Evolutionary conservation across 2,797 vertebrate species (phyloP).

Genomic region (Mallotus villosus): DNA sequence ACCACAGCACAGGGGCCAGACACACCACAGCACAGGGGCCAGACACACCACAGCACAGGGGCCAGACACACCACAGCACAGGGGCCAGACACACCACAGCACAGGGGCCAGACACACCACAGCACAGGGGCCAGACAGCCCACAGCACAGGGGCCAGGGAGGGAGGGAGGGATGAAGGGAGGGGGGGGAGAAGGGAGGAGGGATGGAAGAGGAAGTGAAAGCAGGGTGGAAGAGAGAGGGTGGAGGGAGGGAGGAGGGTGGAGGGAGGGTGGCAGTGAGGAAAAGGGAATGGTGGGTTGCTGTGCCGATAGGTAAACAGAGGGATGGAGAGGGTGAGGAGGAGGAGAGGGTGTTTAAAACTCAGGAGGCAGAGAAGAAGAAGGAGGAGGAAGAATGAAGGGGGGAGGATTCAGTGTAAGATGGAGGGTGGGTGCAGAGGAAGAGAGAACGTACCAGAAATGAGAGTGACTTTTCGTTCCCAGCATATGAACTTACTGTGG

Average conservation of each 20-base stretch:
- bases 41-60: too few relatives aligned
- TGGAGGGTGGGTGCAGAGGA: not conserved
- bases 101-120: too few relatives aligned
- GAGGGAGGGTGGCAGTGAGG: too few relatives aligned
- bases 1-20: too few relatives aligned
- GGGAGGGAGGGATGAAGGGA: too few relatives aligned
- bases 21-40: slow-evolving; percentile 7
- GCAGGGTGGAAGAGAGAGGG: slow-evolving; percentile 4
- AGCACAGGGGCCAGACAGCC: too few relatives aligned
- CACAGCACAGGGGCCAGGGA: slow-evolving; percentile 7
- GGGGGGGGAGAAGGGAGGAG: slow-evolving; percentile 17
- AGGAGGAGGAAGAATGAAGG: not conserved
- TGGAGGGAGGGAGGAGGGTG: not conserved
- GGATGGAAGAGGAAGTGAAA: slow-evolving; percentile 20
- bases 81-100: slow-evolving; percentile 22
- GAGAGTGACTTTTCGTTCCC: too few relatives aligned
- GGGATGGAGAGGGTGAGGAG: slow-evolving; percentile 10
- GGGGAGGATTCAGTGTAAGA: not conserved
- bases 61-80: too few relatives aligned
- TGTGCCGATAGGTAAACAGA: too few relatives aligned
- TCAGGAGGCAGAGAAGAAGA: slow-evolving; percentile 4
- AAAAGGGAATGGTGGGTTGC: too few relatives aligned
- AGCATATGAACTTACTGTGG: slow-evolving; percentile 4
- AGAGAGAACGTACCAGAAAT: not conserved
- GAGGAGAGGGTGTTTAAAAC: slow-evolving; percentile 13